Conservation (phyloP, 2,888 invertebrate species). For the Agriopis leucophaearia region DNA sequence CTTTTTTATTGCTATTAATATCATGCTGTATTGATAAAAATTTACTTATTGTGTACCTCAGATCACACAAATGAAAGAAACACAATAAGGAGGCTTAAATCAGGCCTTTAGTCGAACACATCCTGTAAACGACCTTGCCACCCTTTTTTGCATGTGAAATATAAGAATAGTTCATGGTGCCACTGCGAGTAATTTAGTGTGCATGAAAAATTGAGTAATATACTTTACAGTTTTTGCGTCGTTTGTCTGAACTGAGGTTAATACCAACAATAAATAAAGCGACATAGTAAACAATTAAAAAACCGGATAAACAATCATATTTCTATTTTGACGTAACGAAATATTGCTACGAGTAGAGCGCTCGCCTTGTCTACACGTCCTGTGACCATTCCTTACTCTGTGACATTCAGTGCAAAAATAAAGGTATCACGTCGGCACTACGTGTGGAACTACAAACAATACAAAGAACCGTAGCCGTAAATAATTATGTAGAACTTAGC, state of each 20-base stretch:
- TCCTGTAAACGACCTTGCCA: too few species aligned
- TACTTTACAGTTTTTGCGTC: too few species aligned
- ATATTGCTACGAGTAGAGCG: slow-evolving; percentile 51
- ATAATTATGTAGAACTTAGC: too few species aligned
- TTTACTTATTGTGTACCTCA: neutral
- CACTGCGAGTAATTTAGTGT: too few species aligned
- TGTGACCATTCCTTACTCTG: slow-evolving; percentile 56
- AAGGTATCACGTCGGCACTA: slow-evolving; percentile 28
- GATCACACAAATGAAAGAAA: too few species aligned
- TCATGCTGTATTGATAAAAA: neutral
- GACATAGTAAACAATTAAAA: slow-evolving; percentile 7
- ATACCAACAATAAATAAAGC: too few species aligned
- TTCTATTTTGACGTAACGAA: slow-evolving; percentile 37
- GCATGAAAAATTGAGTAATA: too few species aligned
- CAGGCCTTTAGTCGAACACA: too few species aligned
- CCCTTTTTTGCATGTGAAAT: too few species aligned
- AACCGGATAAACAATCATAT: neutral
- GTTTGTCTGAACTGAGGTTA: neutral
- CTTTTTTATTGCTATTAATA: too few species aligned
- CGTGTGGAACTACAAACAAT: slow-evolving; percentile 37
- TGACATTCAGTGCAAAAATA: slow-evolving; percentile 58
- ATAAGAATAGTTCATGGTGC: too few species aligned
- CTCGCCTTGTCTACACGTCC: slow-evolving; percentile 57
- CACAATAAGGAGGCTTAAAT: too few species aligned
- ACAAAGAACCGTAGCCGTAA: neutral